These are phyloP conservation scores for Onychorhynchus coronatus DNA, from an alignment of 2,113 vertebrate genomes.

Conservation along the genomic window DNA sequence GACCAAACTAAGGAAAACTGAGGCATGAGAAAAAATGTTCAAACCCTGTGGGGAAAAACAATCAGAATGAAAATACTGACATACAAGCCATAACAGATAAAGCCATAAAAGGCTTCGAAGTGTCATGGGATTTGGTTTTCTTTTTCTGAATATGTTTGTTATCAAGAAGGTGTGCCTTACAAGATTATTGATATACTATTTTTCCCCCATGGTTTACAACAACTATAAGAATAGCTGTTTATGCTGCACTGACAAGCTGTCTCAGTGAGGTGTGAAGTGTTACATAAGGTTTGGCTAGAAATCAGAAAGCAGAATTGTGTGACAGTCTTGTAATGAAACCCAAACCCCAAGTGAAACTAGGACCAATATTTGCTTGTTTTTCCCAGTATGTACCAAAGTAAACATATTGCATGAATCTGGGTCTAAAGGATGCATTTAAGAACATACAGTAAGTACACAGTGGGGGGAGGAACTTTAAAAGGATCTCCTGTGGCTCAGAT, in stretches of 20 bases:
- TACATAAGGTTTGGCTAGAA: neutral
- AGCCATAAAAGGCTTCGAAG: neutral
- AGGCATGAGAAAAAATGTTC: neutral
- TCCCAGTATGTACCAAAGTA: neutral
- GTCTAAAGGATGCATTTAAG: neutral
- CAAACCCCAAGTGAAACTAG: neutral
- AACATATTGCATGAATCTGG: neutral
- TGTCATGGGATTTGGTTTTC: neutral
- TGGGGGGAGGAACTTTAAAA: neutral
- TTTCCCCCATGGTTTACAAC: fast-evolving
- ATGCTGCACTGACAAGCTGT: neutral
- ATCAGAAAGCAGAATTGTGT: neutral
- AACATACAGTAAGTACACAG: neutral
- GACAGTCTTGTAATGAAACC: neutral
- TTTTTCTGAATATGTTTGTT: neutral
- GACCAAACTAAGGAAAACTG: neutral
- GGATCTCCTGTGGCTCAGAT: neutral
- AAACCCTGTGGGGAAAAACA: neutral
- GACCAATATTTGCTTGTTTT: neutral
- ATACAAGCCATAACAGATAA: neutral
- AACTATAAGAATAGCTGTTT: neutral
- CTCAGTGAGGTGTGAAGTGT: neutral
- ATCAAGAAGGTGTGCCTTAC: neutral
- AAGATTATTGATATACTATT: neutral
- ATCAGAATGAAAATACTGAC: neutral